Conservation (phyloP, 2,888 invertebrate species). For the Caenorhabditis angaria region DNA sequence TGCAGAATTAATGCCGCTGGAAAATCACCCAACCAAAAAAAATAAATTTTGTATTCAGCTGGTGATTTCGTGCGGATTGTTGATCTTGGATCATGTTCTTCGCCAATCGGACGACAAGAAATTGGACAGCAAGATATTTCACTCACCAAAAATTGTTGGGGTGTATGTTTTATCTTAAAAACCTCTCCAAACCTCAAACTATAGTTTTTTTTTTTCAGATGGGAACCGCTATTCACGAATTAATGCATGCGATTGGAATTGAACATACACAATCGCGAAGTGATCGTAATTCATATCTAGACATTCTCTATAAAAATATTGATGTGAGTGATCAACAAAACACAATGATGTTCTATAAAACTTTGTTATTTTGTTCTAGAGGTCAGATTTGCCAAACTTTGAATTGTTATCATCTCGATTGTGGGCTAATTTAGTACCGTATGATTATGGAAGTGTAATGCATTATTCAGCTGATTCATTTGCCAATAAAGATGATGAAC, state of each 20-base stretch:
- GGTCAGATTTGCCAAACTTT: slow-evolving; percentile 39
- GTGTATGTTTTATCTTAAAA: slow-evolving; percentile 16
- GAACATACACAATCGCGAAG: slow-evolving; percentile 45
- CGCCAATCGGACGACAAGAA: slow-evolving; percentile 38
- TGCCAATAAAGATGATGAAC: slow-evolving; percentile 34
- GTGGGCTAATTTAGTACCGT: slow-evolving; percentile 42
- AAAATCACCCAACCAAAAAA: no score
- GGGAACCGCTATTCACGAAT: slow-evolving; percentile 43
- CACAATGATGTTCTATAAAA: not conserved
- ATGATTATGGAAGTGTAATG: slow-evolving; percentile 49
- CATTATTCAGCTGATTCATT: slow-evolving; percentile 47
- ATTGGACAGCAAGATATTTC: slow-evolving; percentile 44
- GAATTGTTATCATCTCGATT: slow-evolving; percentile 37
- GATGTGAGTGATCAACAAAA: slow-evolving; percentile 18
- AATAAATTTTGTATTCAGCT: slow-evolving; percentile 10
- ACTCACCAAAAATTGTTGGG: slow-evolving; percentile 40
- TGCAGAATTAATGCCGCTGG: not conserved
- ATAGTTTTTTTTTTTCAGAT: slow-evolving; percentile 22
- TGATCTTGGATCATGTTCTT: slow-evolving; percentile 42
- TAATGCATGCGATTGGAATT: slow-evolving; percentile 46
- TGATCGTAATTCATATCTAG: slow-evolving; percentile 34
- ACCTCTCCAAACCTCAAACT: not conserved
- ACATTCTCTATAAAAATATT: slow-evolving; percentile 34
- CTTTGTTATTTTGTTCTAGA: slow-evolving; percentile 15
- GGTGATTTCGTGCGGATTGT: slow-evolving; percentile 37